Evolutionary conservation across 2,113 vertebrate genomes (phyloP).

Genomic region (Sitta europaea): DNA sequence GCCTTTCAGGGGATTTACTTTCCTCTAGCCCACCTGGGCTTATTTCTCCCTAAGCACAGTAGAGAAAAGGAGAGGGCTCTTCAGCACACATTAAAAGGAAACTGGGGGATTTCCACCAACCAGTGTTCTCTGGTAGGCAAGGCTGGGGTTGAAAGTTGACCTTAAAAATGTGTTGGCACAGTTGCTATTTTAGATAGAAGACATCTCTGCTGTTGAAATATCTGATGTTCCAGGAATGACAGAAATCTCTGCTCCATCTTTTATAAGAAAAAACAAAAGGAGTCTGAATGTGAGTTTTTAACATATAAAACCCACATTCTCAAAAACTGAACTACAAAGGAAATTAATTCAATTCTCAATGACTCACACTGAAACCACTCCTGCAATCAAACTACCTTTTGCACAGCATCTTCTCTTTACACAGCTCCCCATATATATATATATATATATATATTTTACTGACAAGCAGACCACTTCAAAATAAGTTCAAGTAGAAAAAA

Average conservation of each 20-base stretch:
- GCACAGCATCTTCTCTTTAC: background rate
- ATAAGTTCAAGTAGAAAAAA: background rate
- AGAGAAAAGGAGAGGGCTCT: background rate
- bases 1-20: background rate
- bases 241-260: background rate
- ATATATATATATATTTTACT: too few species aligned
- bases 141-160: background rate
- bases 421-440: background rate
- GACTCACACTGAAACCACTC: background rate
- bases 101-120: background rate
- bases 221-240: background rate
- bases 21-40: background rate
- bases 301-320: background rate
- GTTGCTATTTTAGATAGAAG: background rate
- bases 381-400: background rate
- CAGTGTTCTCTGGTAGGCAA: background rate
- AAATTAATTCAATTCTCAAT: background rate
- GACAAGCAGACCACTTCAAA: background rate
- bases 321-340: background rate
- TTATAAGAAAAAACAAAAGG: background rate
- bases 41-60: background rate
- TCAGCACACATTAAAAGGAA: background rate
- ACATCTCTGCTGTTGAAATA: background rate
- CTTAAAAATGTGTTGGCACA: background rate
- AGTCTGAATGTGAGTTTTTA: background rate